Base-by-base conservation (phyloP, 2,888 invertebrate genomes). In the Nemotelus nigrinus region DNA sequence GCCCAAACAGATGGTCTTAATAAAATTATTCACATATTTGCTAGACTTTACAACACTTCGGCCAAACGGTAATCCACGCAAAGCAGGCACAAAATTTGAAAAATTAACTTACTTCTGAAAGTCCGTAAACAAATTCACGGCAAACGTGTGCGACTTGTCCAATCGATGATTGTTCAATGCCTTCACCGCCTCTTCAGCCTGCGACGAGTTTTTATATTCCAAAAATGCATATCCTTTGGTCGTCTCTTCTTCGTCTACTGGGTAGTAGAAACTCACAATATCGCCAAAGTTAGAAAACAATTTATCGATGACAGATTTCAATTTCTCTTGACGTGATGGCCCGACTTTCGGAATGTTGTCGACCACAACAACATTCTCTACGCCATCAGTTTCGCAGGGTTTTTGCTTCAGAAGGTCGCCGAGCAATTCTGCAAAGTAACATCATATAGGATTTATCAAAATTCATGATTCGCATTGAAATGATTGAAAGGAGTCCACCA, bases 261-360 rank as follows among this genome's bases (percentile, higher is more conserved):
- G 98, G 86, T 96, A 97, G 85, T 93, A 93, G 82, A 96, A 96
- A 83, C 93, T 97, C 2, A 95, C 94, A 82, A 98, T 94, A 78
- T 91, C 90, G 2, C 94, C 98, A 87, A 95, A 95, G 84, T 95
- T 96, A 76, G 92, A 91, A 86, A 97, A 97, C 72, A 98, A 91
- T 88, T 98, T 99, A 79, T 92, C 92, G 81, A 99, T 93, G 43
- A 99, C 97, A 79, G 93, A 93, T 85, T 96, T 95, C 64, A 99
- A 90, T 87, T 98, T 98, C 79, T 97, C 96, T 81, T 97, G 88
- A 76, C 97, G 92, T 81, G 96, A 96, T 53, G 95, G 93, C 75
- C 96, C 97, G 82, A 99, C 98, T 86, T 95, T 93, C 60, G 99
- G 99, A 77, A 97, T 94, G 81, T 98, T 97, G 86, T 99, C 99